Conservation (phyloP, 2,113 vertebrate genomes). For the Syngnathus floridae region DNA sequence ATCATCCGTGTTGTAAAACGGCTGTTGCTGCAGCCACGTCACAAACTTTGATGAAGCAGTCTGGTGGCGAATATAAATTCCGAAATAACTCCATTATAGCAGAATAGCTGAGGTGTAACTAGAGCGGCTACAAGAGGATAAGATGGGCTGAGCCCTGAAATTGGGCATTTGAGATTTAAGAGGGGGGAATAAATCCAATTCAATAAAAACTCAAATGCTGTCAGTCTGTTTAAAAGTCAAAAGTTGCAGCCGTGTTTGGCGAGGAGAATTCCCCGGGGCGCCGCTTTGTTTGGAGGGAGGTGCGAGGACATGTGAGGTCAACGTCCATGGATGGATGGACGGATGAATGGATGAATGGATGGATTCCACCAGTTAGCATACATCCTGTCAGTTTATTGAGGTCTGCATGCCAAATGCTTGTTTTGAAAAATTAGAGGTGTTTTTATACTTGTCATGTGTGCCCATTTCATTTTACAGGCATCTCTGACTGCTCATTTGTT, state of each 20-base stretch:
- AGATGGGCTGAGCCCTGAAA: conserved; percentile 2
- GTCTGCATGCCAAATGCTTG: not conserved
- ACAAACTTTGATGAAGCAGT: conserved; percentile 55
- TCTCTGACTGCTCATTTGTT: conserved; percentile 18
- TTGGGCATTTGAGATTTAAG: conserved; percentile 2
- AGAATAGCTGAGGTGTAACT: conserved; percentile 4
- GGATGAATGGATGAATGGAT: not conserved
- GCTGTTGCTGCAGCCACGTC: conserved; percentile 46
- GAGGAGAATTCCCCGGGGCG: not conserved
- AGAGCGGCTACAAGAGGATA: conserved; percentile 4
- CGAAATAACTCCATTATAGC: conserved; percentile 3
- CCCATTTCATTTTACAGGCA: too few relatives aligned
- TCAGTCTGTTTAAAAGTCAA: not conserved
- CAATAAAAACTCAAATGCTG: not conserved
- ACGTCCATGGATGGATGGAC: not conserved
- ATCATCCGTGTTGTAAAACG: conserved; percentile 51
- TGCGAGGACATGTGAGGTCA: not conserved
- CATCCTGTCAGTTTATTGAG: not conserved
- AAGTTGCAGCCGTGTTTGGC: not conserved
- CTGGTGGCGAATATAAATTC: conserved; percentile 28
- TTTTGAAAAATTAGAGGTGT: not conserved
- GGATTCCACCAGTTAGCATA: not conserved
- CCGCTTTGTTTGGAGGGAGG: not conserved
- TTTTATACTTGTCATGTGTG: too few relatives aligned
- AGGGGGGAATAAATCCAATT: not conserved